Conservation (phyloP, 35 echinoderm and acorn worm genomes). For the Eucidaris tribuloides region DNA sequence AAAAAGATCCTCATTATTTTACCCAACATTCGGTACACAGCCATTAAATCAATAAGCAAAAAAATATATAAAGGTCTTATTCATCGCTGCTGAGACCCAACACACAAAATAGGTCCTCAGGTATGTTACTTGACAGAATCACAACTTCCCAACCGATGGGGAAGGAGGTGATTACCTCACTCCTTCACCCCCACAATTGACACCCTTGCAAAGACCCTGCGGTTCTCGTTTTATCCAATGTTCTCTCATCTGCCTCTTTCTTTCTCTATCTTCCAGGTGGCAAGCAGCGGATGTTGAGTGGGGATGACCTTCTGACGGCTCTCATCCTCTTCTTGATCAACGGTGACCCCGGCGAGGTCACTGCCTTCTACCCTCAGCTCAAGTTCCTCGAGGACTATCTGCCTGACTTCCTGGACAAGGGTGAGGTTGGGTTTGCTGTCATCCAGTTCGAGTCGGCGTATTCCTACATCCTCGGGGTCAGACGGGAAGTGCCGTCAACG, state of each 20-base stretch:
- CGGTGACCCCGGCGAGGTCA: slow-evolving; percentile 48
- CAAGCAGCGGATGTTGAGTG: slow-evolving; percentile 40
- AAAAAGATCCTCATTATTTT: too few species aligned
- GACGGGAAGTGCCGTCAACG: too few species aligned
- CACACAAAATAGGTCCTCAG: neutral
- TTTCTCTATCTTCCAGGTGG: slow-evolving; percentile 42
- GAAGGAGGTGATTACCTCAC: neutral
- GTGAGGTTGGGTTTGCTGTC: slow-evolving; percentile 57
- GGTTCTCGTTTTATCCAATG: neutral
- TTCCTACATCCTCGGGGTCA: slow-evolving; percentile 42
- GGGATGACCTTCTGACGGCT: slow-evolving; percentile 60
- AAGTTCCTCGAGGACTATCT: slow-evolving; percentile 71
- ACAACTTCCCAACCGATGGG: neutral
- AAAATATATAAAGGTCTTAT: too few species aligned
- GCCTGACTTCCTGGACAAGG: slow-evolving; percentile 55
- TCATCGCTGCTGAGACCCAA: too few species aligned
- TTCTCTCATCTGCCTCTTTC: neutral
- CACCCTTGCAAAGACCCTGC: neutral
- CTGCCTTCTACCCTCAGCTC: slow-evolving; percentile 52
- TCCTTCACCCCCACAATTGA: neutral
- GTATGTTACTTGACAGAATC: neutral
- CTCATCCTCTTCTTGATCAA: slow-evolving; percentile 72
- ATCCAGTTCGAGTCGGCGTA: slow-evolving; percentile 50
- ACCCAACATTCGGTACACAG: too few species aligned
- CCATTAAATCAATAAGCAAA: too few species aligned